Evolutionary conservation across 2,113 vertebrate genomes (phyloP), one percentile per base, ranked within the genome.

Genomic region (Sialia sialis): DNA sequence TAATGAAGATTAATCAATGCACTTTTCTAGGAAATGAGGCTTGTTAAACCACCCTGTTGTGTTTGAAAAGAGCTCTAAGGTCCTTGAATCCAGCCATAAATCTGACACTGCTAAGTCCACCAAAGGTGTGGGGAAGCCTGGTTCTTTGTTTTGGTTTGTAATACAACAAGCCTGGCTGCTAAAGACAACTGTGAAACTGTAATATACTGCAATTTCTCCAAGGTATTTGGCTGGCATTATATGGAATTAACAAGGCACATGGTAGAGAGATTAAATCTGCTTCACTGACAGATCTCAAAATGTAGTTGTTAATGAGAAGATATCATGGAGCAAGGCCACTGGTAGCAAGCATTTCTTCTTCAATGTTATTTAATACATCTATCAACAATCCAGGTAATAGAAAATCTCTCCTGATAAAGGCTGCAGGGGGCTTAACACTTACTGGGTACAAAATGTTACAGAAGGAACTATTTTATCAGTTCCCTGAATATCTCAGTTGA

Each of bases 201-300:
- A 90, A 90, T 74, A 70, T 60, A 78, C 64, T 84, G 76, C 4
- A 3, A 34, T 93, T 92, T 94, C 95, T 96, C 91, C n/a, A 67
- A 92, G 93, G 91, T 84, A 94, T 95, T 95, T 92, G 89, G 56
- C 89, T 90, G 69, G 94, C 85, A 93, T 97, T 96, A 92, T 70
- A 91, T 87, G 66, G 95, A 97, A 96, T 96, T 96, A 96, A 90
- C 94, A 90, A 94, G 91, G 84, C 60, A 26, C 86, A 94, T 63
- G 77, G 93, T 75, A 92, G 89, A 89, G 88, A 95, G 95, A 95
- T 94, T 95, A 94, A 93, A 93, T 95, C 92, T 94, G 93, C 89
- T 78, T 94, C 91, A 78, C 86, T 96, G 95, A 90, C 93, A 93
- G 82, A 93, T 96, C 85, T 95, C 92, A 93, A 93, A 96, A 90